phyloP scores from a whole-genome alignment of 2,113 vertebrate genomes.

The Strigops habroptila region DNA sequence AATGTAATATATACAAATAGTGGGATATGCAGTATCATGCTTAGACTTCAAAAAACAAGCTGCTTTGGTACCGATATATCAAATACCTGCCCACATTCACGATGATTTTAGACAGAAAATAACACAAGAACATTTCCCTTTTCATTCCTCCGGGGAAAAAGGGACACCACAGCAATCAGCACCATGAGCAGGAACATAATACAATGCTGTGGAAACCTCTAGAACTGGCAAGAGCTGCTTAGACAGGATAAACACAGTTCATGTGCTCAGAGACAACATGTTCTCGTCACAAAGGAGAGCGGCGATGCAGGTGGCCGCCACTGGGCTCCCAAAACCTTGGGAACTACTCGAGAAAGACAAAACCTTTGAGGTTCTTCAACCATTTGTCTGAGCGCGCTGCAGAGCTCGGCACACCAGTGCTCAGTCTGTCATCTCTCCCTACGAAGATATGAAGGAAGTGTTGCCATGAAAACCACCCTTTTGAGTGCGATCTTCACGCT shows the following conservation, averaged over 20 bases:
- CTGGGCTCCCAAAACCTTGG: background rate
- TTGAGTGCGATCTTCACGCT: background rate
- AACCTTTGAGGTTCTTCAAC: background rate
- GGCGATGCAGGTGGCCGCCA: fast-evolving
- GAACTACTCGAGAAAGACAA: background rate
- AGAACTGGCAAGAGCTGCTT: background rate
- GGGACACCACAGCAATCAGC: background rate
- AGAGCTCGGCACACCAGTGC: background rate
- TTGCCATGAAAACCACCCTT: constrained; percentile 48
- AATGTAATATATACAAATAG: fast-evolving
- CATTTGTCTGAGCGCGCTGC: background rate
- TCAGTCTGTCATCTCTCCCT: background rate
- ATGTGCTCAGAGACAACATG: background rate
- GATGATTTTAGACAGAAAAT: background rate
- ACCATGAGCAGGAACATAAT: background rate
- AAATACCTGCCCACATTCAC: background rate
- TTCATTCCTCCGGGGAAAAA: background rate
- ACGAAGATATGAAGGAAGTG: background rate
- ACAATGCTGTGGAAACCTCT: background rate
- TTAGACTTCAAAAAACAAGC: background rate
- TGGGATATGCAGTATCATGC: fast-evolving
- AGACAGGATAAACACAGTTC: background rate
- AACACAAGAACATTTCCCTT: background rate
- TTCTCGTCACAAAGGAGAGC: fast-evolving
- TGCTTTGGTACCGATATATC: background rate